Base-by-base conservation (phyloP, 2,888 invertebrate genomes). In the Eurytoma adleriae region DNA sequence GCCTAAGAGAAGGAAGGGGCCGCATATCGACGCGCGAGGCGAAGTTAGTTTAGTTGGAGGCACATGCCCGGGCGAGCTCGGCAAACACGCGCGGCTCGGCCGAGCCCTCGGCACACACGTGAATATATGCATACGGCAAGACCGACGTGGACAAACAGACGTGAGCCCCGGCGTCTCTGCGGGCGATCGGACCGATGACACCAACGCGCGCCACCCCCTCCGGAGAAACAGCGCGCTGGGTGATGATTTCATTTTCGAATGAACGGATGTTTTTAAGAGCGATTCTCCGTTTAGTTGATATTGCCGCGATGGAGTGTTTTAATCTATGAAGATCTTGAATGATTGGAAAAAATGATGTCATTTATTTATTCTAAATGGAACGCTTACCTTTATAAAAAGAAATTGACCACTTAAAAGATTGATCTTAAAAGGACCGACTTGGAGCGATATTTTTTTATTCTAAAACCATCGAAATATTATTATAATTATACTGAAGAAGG, bases 141-240 rank as follows among this genome's bases (percentile, higher is more conserved):
- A 86, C 85, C 86, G 87, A 89, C 89, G 87, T 89, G 88, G 86
- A 89, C 88, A 90, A 90, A 90, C 89, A 90, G 87, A 89, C 88
- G 87, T 87, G 87, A 83, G 84, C 27, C 12, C 18, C 62, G 27
- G 52, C 87, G 83, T 83, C 86, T 88, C 87, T 88, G 83, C 86
- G 84, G 89, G 86, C 88, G 88, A n/a, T 13, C 27, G 78, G 78
- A 78, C 70, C 40, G 81, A 78, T 78, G 78, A 81, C 74, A 81
- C 68, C 61, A 59, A 27, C 40, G 40, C 7, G 13, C 20, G 59
- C 59, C 1, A 5, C n/a, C 20, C 20, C 59, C 59, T 3, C 3
- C 30, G 14, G 54, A 20, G 40, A 40, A 18, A 57, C 16, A 56
- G n/a, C 13, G 27, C 7, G 64, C 52, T 12, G 40, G 64, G 61